These are phyloP conservation scores for Chironex yamaguchii DNA, from an alignment of 30 jellyfish, hydroid and myxozoan genomes.

Conservation along the genomic window DNA sequence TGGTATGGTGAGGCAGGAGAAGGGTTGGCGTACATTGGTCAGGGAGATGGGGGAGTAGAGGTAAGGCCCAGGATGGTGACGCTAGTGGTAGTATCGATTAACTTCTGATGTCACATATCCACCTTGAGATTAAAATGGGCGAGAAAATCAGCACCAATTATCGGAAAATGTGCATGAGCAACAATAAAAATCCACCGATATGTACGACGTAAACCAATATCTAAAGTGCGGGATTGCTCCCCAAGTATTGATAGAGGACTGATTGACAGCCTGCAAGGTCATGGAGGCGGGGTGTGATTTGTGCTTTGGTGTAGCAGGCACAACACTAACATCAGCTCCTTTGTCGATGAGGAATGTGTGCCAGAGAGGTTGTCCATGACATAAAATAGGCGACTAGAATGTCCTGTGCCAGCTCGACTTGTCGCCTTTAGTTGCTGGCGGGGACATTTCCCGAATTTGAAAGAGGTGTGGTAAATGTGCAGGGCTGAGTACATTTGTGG, in stretches of 20 bases:
- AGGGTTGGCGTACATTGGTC: background rate
- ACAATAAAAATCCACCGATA: conserved; percentile 9
- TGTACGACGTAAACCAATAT: too few relatives aligned
- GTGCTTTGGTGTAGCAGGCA: background rate
- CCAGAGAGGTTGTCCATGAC: too few relatives aligned
- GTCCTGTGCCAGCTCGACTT: conserved; percentile 18
- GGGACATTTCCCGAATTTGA: conserved; percentile 37
- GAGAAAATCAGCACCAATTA: too few relatives aligned
- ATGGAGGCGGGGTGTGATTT: background rate
- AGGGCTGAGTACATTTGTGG: conserved; percentile 30
- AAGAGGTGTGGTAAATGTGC: conserved; percentile 2
- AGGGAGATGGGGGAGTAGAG: background rate
- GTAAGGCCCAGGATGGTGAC: background rate
- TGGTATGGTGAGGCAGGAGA: background rate
- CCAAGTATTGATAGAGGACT: conserved; percentile 4
- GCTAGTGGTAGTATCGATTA: conserved; percentile 9
- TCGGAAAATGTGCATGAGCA: too few relatives aligned
- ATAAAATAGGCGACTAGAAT: too few relatives aligned
- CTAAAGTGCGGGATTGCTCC: background rate
- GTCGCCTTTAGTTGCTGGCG: conserved; percentile 56
- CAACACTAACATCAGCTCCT: background rate
- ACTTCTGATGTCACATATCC: background rate
- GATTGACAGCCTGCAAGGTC: conserved; percentile 2
- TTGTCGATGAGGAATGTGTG: too few relatives aligned
- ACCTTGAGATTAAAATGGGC: too few relatives aligned